A percentile compares a stretch with the other conserved stretches of the same genome.
phyloP scores from a whole-genome alignment of 2,888 invertebrate species.

The Lamproptera curius region DNA sequence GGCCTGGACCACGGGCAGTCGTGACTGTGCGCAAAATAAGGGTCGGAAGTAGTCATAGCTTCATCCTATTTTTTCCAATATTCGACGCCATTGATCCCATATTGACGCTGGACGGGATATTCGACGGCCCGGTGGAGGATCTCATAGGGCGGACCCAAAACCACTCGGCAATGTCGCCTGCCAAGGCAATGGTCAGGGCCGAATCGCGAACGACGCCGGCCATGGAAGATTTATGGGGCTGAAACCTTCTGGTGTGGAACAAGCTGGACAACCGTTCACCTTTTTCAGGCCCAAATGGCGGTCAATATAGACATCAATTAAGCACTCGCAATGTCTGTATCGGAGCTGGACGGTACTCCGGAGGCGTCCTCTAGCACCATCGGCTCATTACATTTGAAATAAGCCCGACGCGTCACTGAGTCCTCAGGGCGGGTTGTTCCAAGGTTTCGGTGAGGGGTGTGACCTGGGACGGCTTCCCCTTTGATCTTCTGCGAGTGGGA shows the following conservation, averaged over 20 bases:
- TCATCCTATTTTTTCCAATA: background rate
- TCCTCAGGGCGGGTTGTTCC: background rate
- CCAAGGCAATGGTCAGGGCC: background rate
- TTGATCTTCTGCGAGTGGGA: slow-evolving; percentile 6
- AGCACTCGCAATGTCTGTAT: background rate
- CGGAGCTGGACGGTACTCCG: slow-evolving; percentile 13
- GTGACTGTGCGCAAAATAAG: background rate
- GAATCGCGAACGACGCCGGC: background rate
- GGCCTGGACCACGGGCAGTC: background rate
- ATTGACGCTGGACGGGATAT: background rate
- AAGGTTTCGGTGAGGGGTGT: background rate
- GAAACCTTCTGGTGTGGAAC: background rate
- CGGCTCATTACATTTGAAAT: background rate
- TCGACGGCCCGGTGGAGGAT: background rate
- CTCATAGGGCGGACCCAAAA: background rate
- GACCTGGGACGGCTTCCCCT: slow-evolving; percentile 2
- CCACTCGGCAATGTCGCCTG: background rate
- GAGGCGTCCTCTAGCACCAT: slow-evolving; percentile 4
- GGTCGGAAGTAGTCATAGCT: background rate
- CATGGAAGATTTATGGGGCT: background rate
- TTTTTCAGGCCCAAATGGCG: slow-evolving; percentile 15
- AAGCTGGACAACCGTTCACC: slow-evolving; percentile 8
- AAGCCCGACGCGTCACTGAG: background rate
- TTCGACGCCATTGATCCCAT: background rate
- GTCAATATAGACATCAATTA: slow-evolving; percentile 20